These are phyloP conservation scores for Peromyscus polionotus DNA, from an alignment of 2,113 vertebrate species.

Conservation along the genomic window DNA sequence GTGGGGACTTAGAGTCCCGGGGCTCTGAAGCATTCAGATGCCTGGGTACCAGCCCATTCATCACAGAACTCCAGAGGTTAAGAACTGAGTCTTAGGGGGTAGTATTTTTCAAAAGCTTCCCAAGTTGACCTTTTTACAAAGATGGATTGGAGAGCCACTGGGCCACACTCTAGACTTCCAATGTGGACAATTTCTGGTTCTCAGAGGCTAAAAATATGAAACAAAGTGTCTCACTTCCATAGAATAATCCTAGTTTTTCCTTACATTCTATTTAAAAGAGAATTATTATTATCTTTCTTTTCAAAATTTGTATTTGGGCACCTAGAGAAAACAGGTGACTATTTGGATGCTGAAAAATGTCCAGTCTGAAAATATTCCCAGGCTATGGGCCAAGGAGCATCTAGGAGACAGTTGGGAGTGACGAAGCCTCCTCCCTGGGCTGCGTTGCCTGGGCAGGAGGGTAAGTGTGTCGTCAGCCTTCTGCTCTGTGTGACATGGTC, in stretches of 20 bases:
- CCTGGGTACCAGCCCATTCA: neutral
- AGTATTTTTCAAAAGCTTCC: neutral
- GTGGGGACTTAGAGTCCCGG: neutral
- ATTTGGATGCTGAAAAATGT: neutral
- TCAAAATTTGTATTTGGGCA: neutral
- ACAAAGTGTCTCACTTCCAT: neutral
- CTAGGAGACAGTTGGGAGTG: neutral
- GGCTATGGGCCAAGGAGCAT: neutral
- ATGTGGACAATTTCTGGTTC: neutral
- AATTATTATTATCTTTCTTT: neutral
- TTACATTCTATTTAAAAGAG: neutral
- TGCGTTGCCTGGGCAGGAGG: neutral
- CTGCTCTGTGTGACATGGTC: neutral
- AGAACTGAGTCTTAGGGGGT: neutral
- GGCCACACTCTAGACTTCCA: neutral
- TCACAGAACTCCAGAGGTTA: neutral
- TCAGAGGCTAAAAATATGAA: slow-evolving; percentile 37
- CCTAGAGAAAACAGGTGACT: slow-evolving; percentile 41
- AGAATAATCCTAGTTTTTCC: neutral
- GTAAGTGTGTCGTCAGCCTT: neutral
- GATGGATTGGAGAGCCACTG: neutral
- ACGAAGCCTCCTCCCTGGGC: neutral
- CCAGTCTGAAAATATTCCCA: slow-evolving; percentile 48
- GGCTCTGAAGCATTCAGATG: neutral
- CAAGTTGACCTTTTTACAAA: neutral